Evolutionary conservation across 1,140 invertebrate species (phyloP).

Genomic region (Orchestia grillus): DNA sequence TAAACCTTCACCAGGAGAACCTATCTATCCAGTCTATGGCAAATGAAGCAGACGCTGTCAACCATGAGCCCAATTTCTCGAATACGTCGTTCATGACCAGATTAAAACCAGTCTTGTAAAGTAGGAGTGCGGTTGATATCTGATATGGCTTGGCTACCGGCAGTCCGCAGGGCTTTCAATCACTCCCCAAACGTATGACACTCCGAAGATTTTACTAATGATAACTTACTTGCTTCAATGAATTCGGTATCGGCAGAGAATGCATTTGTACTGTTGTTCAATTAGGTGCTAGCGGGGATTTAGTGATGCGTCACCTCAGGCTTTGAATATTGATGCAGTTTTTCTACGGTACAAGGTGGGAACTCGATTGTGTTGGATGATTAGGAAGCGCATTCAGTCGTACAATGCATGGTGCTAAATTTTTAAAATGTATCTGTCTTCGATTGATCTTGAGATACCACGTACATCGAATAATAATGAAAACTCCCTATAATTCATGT

Average conservation of each 20-base stretch:
- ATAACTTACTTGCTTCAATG: not conserved
- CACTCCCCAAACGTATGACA: not conserved
- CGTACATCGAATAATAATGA: not conserved
- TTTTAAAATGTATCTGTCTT: not conserved
- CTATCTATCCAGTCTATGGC: not conserved
- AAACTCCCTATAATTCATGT: not conserved
- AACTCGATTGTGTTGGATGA: not conserved
- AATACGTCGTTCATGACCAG: not conserved
- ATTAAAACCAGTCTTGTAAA: not conserved
- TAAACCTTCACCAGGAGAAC: not conserved
- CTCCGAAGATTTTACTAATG: not conserved
- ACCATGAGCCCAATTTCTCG: not conserved
- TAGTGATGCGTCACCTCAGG: not conserved
- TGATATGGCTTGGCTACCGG: not conserved
- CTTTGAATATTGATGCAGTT: not conserved
- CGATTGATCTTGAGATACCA: not conserved
- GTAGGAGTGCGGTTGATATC: not conserved
- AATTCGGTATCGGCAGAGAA: not conserved
- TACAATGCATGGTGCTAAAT: not conserved
- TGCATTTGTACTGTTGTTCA: not conserved
- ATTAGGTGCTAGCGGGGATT: not conserved
- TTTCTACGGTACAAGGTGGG: not conserved
- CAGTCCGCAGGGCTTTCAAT: not conserved
- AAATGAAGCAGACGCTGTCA: not conserved
- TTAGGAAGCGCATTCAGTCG: not conserved